phyloP scores from a whole-genome alignment of 2,797 vertebrate species.

The Typhlichthys eigenmanni region DNA sequence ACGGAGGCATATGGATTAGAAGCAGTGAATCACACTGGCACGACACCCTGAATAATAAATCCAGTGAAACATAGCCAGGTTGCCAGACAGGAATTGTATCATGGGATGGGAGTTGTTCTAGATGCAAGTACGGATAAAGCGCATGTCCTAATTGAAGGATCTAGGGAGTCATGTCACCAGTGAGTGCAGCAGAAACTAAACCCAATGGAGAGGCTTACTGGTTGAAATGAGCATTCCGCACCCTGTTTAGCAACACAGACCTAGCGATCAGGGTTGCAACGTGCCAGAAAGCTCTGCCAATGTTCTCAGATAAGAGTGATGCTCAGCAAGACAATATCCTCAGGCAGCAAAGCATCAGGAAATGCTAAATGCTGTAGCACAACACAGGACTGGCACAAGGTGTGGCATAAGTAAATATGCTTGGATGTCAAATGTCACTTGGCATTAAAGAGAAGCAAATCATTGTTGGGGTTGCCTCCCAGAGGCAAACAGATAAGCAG shows the following conservation, averaged over 20 bases:
- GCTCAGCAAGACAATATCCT: slow-evolving; percentile 35
- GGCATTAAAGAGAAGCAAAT: no score
- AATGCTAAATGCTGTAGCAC: slow-evolving; percentile 33
- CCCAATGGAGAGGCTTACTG: slow-evolving; percentile 58
- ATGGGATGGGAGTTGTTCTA: slow-evolving; percentile 51
- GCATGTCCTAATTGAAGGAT: slow-evolving; percentile 48
- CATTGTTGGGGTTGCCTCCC: no score
- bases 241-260: slow-evolving; percentile 62
- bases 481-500: no score
- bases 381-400: slow-evolving; percentile 12
- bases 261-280: slow-evolving; percentile 40
- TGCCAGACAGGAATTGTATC: slow-evolving; percentile 54
- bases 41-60: slow-evolving; percentile 72
- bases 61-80: slow-evolving; percentile 45
- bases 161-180: slow-evolving; percentile 58
- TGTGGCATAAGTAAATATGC: slow-evolving; percentile 13
- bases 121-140: slow-evolving; percentile 61
- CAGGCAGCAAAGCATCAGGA: slow-evolving; percentile 41
- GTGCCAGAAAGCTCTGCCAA: slow-evolving; percentile 34
- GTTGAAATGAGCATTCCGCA: slow-evolving; percentile 66
- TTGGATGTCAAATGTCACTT: slow-evolving; percentile 11
- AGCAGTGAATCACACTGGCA: slow-evolving; percentile 66
- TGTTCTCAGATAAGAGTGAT: slow-evolving; percentile 28
- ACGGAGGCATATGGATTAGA: slow-evolving; percentile 71
- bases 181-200: slow-evolving; percentile 49